These are phyloP conservation scores for Trissoscelio sp. DNA, from an alignment of 2,888 invertebrate species.

Conservation along the genomic window DNA sequence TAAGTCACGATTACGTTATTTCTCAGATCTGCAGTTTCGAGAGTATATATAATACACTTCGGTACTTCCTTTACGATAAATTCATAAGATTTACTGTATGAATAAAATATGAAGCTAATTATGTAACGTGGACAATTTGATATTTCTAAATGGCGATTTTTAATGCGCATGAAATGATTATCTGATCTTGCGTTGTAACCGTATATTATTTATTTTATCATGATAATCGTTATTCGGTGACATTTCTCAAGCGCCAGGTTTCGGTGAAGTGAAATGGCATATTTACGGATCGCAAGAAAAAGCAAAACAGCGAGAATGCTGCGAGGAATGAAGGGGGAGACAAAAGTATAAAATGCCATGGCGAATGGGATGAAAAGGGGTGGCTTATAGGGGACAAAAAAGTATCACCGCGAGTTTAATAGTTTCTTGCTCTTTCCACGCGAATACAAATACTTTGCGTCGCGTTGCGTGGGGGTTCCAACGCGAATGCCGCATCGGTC, in stretches of 20 bases:
- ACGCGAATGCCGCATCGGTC: constrained; percentile 70
- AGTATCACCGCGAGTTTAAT: constrained; percentile 72
- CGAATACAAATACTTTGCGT: constrained; percentile 77
- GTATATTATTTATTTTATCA: constrained; percentile 29
- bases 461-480: constrained; percentile 74
- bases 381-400: constrained; percentile 70
- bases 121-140: constrained; percentile 21
- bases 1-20: constrained; percentile 41
- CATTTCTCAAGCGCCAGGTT: constrained; percentile 53
- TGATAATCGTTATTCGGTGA: constrained; percentile 41
- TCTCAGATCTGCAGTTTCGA: constrained; percentile 21
- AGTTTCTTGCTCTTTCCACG: constrained; percentile 77
- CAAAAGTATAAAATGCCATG: constrained; percentile 42
- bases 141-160: neutral
- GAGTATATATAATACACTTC: constrained; percentile 23
- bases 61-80: constrained; percentile 45
- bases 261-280: constrained; percentile 61
- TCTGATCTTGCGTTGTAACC: constrained; percentile 2
- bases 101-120: constrained; percentile 57
- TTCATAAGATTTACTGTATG: constrained; percentile 38
- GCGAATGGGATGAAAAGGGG: constrained; percentile 54
- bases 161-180: constrained; percentile 1
- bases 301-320: constrained; percentile 63
- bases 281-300: constrained; percentile 55
- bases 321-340: constrained; percentile 22